Percentiles rank a stretch among this genome's conserved stretches.
Conservation (phyloP, 1,140 invertebrate species). For the Aphelinus atriplicis region DNA sequence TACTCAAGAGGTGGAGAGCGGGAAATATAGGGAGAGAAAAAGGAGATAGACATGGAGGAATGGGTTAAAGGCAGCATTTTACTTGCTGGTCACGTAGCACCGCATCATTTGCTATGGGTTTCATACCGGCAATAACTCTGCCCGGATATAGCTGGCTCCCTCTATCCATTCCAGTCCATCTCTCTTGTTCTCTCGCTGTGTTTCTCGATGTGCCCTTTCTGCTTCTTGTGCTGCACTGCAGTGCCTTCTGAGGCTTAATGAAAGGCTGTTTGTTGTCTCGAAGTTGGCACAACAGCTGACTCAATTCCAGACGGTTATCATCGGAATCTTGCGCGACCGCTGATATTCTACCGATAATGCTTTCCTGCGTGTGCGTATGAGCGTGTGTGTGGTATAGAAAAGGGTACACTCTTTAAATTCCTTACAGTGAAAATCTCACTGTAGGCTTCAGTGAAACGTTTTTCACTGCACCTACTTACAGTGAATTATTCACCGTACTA, state of each 20-base stretch:
- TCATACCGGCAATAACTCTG: constrained; percentile 64
- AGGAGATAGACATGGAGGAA: constrained; percentile 37
- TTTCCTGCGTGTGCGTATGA: no score
- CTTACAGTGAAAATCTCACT: no score
- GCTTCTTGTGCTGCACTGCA: not conserved
- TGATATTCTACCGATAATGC: no score
- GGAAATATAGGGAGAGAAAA: not conserved
- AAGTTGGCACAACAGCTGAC: not conserved
- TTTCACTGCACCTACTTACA: no score
- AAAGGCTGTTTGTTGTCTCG: constrained; percentile 27
- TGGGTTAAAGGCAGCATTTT: constrained; percentile 46
- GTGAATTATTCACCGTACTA: no score
- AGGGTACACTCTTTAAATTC: no score
- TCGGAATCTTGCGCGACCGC: constrained; percentile 17
- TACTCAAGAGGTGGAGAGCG: not conserved
- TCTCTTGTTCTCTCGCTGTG: constrained; percentile 28
- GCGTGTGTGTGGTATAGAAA: no score
- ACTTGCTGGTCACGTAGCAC: constrained; percentile 62
- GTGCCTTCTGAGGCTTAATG: constrained; percentile 24
- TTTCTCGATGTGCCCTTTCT: constrained; percentile 3
- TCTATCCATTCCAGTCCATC: constrained; percentile 28
- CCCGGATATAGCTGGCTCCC: constrained; percentile 50
- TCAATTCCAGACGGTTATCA: constrained; percentile 25
- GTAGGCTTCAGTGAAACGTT: no score
- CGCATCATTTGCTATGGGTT: constrained; percentile 67